Conservation (phyloP, 2,888 invertebrate genomes). For the Drosophila algonquin region DNA sequence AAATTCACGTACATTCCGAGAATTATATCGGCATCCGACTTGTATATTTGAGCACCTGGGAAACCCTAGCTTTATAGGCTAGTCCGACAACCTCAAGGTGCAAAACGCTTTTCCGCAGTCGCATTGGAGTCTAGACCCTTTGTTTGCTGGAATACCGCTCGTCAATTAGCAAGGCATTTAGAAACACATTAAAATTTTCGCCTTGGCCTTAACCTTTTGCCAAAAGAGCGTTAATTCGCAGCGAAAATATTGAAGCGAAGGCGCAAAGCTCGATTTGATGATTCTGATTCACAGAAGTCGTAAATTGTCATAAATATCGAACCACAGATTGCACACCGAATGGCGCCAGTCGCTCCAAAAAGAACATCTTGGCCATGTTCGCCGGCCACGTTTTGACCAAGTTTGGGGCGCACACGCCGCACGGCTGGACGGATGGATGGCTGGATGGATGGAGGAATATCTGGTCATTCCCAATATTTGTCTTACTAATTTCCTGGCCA, state of each 20-base stretch:
- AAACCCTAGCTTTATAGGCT: neutral
- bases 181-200: slow-evolving; percentile 72
- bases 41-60: neutral
- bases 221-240: slow-evolving; percentile 59
- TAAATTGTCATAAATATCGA: slow-evolving; percentile 57
- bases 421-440: too few species aligned
- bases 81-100: neutral
- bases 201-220: slow-evolving; percentile 69
- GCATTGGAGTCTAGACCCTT: slow-evolving; percentile 11
- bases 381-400: slow-evolving; percentile 17
- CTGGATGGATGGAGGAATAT: neutral
- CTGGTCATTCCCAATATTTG: slow-evolving; percentile 4
- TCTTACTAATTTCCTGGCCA: neutral
- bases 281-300: slow-evolving; percentile 54
- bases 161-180: slow-evolving; percentile 71
- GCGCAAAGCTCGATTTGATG: slow-evolving; percentile 39
- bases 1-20: too few species aligned
- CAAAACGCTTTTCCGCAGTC: neutral
- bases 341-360: slow-evolving; percentile 23
- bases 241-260: slow-evolving; percentile 53
- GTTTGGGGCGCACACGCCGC: slow-evolving; percentile 35
- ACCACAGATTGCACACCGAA: slow-evolving; percentile 12
- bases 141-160: slow-evolving; percentile 37
- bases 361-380: neutral
- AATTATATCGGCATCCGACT: too few species aligned